These are phyloP conservation scores for Bradypodion pumilum DNA, from an alignment of 2,797 vertebrate genomes.

Conservation along the genomic window DNA sequence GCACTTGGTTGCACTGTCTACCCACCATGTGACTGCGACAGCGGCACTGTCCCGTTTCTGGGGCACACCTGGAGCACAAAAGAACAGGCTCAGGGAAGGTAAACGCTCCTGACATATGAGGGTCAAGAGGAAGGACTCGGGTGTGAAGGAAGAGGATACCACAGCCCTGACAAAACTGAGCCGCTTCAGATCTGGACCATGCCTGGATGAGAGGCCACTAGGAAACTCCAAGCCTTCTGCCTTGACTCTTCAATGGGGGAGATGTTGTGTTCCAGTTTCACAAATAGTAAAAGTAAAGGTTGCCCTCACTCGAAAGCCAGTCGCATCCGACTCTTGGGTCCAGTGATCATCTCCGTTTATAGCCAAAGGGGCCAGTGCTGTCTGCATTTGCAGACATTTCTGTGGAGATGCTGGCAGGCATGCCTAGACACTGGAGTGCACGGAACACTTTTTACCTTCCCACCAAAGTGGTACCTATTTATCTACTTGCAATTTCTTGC, in stretches of 20 bases:
- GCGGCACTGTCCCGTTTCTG: conserved; percentile 83
- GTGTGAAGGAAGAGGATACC: neutral
- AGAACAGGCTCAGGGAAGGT: neutral
- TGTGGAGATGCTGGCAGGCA: too few relatives aligned
- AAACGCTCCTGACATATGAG: neutral
- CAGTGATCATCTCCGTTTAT: too few relatives aligned
- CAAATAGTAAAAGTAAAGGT: neutral
- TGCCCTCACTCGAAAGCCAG: too few relatives aligned
- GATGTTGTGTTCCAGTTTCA: neutral
- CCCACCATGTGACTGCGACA: conserved; percentile 83
- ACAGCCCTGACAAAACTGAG: neutral
- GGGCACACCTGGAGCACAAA: conserved; percentile 75
- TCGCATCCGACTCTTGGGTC: too few relatives aligned
- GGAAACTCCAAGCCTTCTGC: neutral
- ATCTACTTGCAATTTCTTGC: too few relatives aligned
- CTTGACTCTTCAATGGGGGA: neutral
- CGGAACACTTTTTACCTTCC: too few relatives aligned
- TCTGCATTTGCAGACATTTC: too few relatives aligned
- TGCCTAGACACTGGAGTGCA: too few relatives aligned
- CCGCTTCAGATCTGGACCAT: too few relatives aligned
- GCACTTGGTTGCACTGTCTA: conserved; percentile 83
- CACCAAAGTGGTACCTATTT: too few relatives aligned
- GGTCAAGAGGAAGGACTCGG: neutral
- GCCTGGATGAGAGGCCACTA: neutral
- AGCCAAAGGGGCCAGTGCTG: too few relatives aligned